A percentile compares a stretch with the other conserved stretches of the same genome.
These are phyloP conservation scores for Aphaenogaster floridana DNA, from an alignment of 1,140 invertebrate genomes.

Conservation along the genomic window DNA sequence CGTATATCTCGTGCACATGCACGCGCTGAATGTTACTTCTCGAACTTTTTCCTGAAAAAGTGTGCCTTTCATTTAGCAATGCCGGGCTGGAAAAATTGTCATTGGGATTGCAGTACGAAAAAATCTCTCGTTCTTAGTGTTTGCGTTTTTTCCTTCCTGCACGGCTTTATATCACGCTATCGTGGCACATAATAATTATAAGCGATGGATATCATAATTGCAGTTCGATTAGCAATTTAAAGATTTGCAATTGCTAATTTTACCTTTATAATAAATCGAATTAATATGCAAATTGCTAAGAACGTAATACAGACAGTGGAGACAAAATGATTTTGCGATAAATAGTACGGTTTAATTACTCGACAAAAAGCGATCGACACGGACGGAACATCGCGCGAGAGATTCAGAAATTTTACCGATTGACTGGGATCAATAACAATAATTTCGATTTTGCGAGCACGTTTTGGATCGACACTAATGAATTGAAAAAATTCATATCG, in stretches of 20 bases:
- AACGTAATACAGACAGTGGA: conserved; percentile 12
- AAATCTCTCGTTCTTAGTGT: background rate
- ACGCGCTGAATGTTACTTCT: conserved; percentile 32
- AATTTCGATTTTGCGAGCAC: conserved; percentile 63
- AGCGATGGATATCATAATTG: conserved; percentile 30
- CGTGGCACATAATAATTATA: conserved; percentile 21
- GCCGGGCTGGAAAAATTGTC: conserved; percentile 18
- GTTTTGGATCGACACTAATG: conserved; percentile 62
- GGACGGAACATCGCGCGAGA: conserved; percentile 56
- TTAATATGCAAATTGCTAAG: conserved; percentile 37
- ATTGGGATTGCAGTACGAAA: background rate
- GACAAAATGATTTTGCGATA: conserved; percentile 39
- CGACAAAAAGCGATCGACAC: conserved; percentile 25
- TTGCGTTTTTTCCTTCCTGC: background rate
- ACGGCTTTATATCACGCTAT: background rate
- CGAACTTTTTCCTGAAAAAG: background rate
- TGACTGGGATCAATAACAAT: conserved; percentile 16
- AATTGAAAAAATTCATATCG: background rate
- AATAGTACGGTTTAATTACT: conserved; percentile 23
- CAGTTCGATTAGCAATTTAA: conserved; percentile 34
- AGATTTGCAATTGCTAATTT: conserved; percentile 25
- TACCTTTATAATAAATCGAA: background rate
- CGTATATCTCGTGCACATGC: conserved; percentile 23
- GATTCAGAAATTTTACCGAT: conserved; percentile 14
- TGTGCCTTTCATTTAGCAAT: background rate